Evolutionary conservation across 2,888 invertebrate genomes (phyloP), one percentile per base, ranked within the genome.

Genomic region (Ommatoiulus sabulosus): DNA sequence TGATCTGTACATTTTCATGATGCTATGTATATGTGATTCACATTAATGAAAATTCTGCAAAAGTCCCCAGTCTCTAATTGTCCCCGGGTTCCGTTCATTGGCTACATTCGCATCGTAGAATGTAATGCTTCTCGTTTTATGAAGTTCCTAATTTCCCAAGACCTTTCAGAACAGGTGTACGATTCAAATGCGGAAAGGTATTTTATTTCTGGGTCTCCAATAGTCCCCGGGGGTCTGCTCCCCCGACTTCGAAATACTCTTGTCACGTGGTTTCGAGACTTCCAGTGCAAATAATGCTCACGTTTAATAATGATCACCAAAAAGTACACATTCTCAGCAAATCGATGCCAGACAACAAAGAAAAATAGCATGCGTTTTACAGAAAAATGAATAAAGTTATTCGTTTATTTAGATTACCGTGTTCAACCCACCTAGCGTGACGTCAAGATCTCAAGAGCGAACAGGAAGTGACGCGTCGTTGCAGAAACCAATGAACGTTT

Each of bases 401-500:
- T 35, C 35, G 2, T 35, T 35, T 35, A 35, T 35, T 35, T 35
- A 35, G 48, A 48, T 24, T 8, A 20, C 20, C 20, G 7, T 1
- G 24, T 6, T 72, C 20, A 72, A 6, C 63, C 72, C 10, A 24
- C 72, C 20, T 72, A 72, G 72, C 72, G 72, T 20, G 24, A 24
- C 6, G 57, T n/a, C n/a, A n/a, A 57, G 57, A 57, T 57, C 57
- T 57, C 72, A 24, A 24, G 10, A n/a, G 72, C 72, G 24, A 8
- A 24, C 72, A 72, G 72, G 72, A 24, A 72, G 72, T 72, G 72
- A 24, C 72, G 3, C 6, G 72, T 72, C 72, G 72, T 24, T 24
- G 20, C 72, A 72, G n/a, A 24, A 72, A 24, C 72, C 72, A 72
- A 8, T 72, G 72, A 72, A 72, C 72, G 72, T 72, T 24, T 72